Conservation (phyloP, 1,140 invertebrate species). For the Chironomus striatipennis region DNA sequence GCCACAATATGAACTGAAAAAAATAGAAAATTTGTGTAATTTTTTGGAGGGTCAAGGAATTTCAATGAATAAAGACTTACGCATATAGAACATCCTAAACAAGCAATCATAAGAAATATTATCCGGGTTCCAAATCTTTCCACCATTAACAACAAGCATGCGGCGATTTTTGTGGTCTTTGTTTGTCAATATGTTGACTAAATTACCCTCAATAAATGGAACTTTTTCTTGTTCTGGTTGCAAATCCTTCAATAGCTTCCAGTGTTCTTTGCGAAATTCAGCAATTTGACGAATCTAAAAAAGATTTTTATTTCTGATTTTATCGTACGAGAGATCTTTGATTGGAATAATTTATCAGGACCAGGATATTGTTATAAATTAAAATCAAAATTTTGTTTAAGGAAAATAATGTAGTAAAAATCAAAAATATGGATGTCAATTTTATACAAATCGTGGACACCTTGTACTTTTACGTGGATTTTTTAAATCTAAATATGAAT, state of each 20-base stretch:
- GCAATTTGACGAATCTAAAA: slow-evolving; percentile 61
- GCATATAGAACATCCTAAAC: slow-evolving; percentile 67
- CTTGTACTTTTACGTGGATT: no score
- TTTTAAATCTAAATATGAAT: no score
- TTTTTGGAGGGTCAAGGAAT: no score
- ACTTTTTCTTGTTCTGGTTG: slow-evolving; percentile 55
- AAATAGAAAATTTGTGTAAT: no score
- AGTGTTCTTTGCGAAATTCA: slow-evolving; percentile 62
- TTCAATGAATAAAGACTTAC: background rate
- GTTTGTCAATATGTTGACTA: slow-evolving; percentile 63
- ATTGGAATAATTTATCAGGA: no score
- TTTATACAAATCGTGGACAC: no score
- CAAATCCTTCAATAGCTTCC: slow-evolving; percentile 50
- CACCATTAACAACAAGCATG: slow-evolving; percentile 50
- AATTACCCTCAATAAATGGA: slow-evolving; percentile 54
- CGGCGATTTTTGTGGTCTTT: slow-evolving; percentile 58
- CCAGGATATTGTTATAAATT: no score
- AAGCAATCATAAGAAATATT: slow-evolving; percentile 60
- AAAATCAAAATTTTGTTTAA: no score
- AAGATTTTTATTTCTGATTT: no score
- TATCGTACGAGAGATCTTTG: no score
- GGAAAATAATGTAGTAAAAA: no score
- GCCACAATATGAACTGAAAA: slow-evolving; percentile 58
- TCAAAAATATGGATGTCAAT: no score
- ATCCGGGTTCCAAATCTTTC: slow-evolving; percentile 62